Evolutionary conservation across 2,113 vertebrate genomes (phyloP).

Genomic region (Clarias batrachus): DNA sequence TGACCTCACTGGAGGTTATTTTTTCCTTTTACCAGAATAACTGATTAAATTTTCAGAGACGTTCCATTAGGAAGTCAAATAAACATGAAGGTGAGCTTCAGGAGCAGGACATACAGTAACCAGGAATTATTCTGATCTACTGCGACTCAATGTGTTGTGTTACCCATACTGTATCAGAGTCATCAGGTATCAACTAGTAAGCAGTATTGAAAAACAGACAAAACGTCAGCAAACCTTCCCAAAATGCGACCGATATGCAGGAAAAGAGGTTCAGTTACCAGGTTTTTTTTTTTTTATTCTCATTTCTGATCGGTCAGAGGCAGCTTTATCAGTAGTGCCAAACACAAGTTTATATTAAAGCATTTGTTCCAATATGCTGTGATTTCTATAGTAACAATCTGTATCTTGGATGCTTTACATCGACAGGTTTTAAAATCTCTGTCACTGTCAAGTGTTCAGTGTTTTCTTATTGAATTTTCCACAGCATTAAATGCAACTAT

Average conservation of each 20-base stretch:
- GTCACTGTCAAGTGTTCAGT: background rate
- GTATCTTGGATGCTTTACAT: background rate
- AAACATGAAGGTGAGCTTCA: background rate
- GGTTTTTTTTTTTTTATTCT: background rate
- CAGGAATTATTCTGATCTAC: background rate
- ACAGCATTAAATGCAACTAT: background rate
- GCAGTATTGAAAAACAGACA: background rate
- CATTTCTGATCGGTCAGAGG: background rate
- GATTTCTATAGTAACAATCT: background rate
- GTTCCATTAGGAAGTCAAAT: background rate
- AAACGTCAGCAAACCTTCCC: background rate
- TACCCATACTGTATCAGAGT: background rate
- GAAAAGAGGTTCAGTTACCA: background rate
- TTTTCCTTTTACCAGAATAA: background rate
- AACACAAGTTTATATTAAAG: background rate
- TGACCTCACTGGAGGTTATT: background rate
- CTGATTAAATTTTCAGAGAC: background rate
- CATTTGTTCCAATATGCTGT: background rate
- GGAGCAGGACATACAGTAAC: background rate
- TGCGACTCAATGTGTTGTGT: background rate
- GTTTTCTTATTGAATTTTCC: background rate
- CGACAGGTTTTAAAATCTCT: background rate
- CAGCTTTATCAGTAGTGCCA: background rate
- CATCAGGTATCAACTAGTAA: background rate
- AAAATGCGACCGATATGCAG: background rate